Percentiles rank a stretch among this genome's conserved stretches.
phyloP scores from a whole-genome alignment of 2,888 invertebrate species.

The Drosophila algonquin region DNA sequence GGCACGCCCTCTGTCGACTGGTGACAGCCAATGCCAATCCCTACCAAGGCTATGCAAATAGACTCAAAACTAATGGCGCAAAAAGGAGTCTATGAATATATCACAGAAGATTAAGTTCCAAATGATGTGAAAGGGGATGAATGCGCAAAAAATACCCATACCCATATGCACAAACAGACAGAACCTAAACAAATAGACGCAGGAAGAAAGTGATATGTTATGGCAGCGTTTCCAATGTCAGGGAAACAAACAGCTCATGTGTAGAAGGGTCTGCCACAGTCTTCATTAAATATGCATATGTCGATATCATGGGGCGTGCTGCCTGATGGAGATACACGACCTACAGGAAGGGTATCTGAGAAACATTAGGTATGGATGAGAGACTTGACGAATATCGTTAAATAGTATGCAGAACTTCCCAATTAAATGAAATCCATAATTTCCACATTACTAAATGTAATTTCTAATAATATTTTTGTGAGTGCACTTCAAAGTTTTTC shows the following conservation, averaged over 20 bases:
- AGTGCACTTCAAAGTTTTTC: constrained; percentile 61
- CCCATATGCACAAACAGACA: constrained; percentile 1
- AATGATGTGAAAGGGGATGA: constrained; percentile 76
- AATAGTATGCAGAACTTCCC: background rate
- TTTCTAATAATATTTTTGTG: constrained; percentile 30
- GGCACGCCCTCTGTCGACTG: constrained; percentile 1
- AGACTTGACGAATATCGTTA: constrained; percentile 1
- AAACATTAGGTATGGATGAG: constrained; percentile 3
- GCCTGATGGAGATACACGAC: background rate
- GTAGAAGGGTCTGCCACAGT: constrained; percentile 25
- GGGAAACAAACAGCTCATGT: constrained; percentile 30
- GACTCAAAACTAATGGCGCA: constrained; percentile 70
- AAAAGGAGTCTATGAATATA: constrained; percentile 76
- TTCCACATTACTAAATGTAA: too few relatives aligned
- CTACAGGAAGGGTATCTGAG: background rate
- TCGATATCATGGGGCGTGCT: constrained; percentile 29
- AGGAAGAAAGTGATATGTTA: constrained; percentile 25
- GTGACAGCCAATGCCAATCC: constrained; percentile 24
- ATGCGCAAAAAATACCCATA: constrained; percentile 50
- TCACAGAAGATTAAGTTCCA: constrained; percentile 75
- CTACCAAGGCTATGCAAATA: constrained; percentile 58
- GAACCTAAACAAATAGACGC: constrained; percentile 66
- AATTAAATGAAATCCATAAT: background rate
- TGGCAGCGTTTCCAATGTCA: background rate
- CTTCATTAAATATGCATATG: constrained; percentile 58